Evolutionary conservation across 2,797 vertebrate genomes (phyloP), one percentile per base, ranked within the genome.

Genomic region (Oceanodroma leucorhoa): DNA sequence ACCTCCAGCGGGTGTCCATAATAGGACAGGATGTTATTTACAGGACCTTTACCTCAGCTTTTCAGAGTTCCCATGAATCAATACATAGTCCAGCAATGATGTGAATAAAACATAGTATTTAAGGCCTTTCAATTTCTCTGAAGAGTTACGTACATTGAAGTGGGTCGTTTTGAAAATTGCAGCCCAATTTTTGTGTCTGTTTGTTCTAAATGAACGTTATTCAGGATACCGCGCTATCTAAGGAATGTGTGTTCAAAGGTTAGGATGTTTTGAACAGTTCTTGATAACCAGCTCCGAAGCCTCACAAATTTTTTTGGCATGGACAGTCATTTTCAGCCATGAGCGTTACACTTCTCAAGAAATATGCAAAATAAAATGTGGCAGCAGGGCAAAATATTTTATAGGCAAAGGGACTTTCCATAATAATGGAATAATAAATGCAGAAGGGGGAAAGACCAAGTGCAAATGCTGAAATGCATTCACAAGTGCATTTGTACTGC

Each of bases 361-460:
- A 86, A 87, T 41, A 58, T 20, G 77, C 82, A 93, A 93, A 96
- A 95, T 95, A 93, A 93, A 95, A 90, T 54, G 66, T 93, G 94
- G 96, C 75, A 93, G 71, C 64, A 88, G 90, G 72, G 82, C 64
- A 94, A 96, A 95, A 91, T 84, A 95, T 91, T 95, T 92, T 90
- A 94, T 67, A 96, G 91, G 80, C 81, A 79, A 96, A 96, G 55
- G 69, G 91, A 79, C 78, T 94, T 96, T 93, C 95, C 9, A 6
- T 94, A 94, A 94, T 93, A 95, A 95, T 70, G 61, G 91, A 95
- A 95, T 97, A 96, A 97, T 94, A 93, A 97, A 93, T 82, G 80
- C 81, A 94, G 55, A 83, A 88, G 50, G 40, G 36, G 80, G 87
- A 93, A 93, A 93, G 86, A 90, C 83, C 72, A 92, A 92, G 43